Evolutionary conservation across 2,888 invertebrate genomes (phyloP).

Genomic region (Lasioglossum marginatum): DNA sequence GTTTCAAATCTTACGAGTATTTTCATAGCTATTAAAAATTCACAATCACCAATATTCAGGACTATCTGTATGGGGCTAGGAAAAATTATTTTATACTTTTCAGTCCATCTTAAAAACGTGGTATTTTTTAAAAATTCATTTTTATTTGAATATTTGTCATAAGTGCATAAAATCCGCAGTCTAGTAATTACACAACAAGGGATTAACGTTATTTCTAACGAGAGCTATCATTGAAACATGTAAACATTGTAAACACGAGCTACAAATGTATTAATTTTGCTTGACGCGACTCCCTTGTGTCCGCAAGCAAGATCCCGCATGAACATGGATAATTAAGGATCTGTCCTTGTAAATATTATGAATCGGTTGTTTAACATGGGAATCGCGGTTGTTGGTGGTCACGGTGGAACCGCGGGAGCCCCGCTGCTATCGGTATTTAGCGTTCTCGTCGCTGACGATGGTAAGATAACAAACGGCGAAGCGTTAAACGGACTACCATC

Average conservation of each 20-base stretch:
- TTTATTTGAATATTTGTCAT: no score
- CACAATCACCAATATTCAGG: no score
- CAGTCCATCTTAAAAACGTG: no score
- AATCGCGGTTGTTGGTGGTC: conserved; percentile 53
- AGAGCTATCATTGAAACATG: neutral
- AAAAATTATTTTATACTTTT: no score
- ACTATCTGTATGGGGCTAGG: no score
- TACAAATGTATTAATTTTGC: neutral
- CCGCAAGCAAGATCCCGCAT: neutral
- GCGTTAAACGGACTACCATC: conserved; percentile 62
- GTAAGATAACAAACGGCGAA: conserved; percentile 63
- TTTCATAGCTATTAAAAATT: no score
- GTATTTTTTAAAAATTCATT: no score
- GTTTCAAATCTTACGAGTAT: no score
- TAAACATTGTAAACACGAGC: neutral
- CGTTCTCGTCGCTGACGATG: conserved; percentile 65
- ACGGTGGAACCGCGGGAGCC: conserved; percentile 55
- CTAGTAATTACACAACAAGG: no score
- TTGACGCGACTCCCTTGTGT: neutral
- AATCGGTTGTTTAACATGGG: conserved; percentile 66
- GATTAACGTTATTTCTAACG: neutral
- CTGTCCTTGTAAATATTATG: conserved; percentile 63
- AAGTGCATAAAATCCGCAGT: no score
- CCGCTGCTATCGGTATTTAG: conserved; percentile 65
- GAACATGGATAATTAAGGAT: conserved; percentile 57